Conservation (phyloP, 2,797 vertebrate genomes). For the Hyperoplus lanceolatus region DNA sequence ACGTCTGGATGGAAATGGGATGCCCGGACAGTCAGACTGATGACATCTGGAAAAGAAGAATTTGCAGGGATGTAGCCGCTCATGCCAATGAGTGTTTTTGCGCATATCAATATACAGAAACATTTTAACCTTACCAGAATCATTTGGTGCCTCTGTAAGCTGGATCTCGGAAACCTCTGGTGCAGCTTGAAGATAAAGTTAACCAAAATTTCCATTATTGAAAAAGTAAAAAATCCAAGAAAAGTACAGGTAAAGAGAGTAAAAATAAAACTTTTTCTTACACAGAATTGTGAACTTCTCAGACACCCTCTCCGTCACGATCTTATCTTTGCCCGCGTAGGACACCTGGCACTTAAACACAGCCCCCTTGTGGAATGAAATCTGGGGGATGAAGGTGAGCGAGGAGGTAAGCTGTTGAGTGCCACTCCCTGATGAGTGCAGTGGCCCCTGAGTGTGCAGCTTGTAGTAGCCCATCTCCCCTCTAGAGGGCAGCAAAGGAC, state of each 20-base stretch:
- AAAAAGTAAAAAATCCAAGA: background rate
- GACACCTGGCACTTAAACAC: slow-evolving; percentile 88
- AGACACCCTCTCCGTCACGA: slow-evolving; percentile 83
- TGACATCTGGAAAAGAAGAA: slow-evolving; percentile 70
- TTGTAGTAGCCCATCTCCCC: slow-evolving; percentile 83
- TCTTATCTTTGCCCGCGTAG: slow-evolving; percentile 86
- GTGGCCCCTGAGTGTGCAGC: slow-evolving; percentile 79
- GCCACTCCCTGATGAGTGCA: slow-evolving; percentile 66
- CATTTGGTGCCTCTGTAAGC: slow-evolving; percentile 77
- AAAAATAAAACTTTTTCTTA: slow-evolving; percentile 57
- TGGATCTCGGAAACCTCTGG: slow-evolving; percentile 87
- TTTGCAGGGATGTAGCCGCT: background rate
- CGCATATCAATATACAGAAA: background rate
- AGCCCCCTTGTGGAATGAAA: slow-evolving; percentile 83
- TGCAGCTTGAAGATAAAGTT: slow-evolving; percentile 71
- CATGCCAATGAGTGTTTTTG: background rate
- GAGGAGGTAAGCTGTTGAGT: slow-evolving; percentile 83
- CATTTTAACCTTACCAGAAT: slow-evolving; percentile 71
- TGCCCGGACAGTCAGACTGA: slow-evolving; percentile 81
- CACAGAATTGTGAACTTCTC: slow-evolving; percentile 86
- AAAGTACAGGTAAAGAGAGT: background rate
- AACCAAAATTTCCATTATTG: background rate
- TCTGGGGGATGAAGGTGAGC: slow-evolving; percentile 85
- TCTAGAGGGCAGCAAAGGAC: slow-evolving; percentile 76
- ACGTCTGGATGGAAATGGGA: slow-evolving; percentile 86